These are phyloP conservation scores for Arrhamphus sclerolepis DNA, from an alignment of 2,797 vertebrate genomes.

Conservation along the genomic window DNA sequence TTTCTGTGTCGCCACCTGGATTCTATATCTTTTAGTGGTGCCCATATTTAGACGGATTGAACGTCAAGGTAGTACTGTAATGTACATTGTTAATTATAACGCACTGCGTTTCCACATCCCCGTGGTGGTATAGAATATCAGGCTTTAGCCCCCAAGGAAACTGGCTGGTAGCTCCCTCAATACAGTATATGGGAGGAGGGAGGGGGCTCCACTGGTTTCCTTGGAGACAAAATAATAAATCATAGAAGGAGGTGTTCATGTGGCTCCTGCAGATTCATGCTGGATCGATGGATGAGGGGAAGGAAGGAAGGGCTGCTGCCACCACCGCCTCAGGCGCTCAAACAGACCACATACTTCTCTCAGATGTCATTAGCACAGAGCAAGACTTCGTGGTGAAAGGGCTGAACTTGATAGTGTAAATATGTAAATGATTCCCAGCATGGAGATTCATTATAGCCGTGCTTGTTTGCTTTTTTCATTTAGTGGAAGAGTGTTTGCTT, in stretches of 20 bases:
- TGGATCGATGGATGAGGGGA: conserved; percentile 63
- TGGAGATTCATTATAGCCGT: neutral
- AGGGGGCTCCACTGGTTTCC: conserved; percentile 41
- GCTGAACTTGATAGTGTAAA: conserved; percentile 15
- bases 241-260: conserved; percentile 69
- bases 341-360: conserved; percentile 50
- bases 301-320: conserved; percentile 15
- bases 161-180: conserved; percentile 29
- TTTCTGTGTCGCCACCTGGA: conserved; percentile 2
- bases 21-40: neutral
- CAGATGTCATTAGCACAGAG: conserved; percentile 50
- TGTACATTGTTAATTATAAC: conserved; percentile 19
- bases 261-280: conserved; percentile 67
- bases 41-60: conserved; percentile 4
- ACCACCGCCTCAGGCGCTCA: conserved; percentile 36
- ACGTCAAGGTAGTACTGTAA: conserved; percentile 15
- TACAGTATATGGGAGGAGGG: conserved; percentile 12
- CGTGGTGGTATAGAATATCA: neutral
- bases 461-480: neutral
- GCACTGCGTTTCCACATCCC: conserved; percentile 5
- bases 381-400: conserved; percentile 35
- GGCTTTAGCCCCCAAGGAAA: conserved; percentile 37
- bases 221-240: conserved; percentile 75
- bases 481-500: neutral
- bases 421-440: conserved; percentile 22